Evolutionary conservation across 1,140 invertebrate species (phyloP).

Genomic region (Hylyphantes graminicola): DNA sequence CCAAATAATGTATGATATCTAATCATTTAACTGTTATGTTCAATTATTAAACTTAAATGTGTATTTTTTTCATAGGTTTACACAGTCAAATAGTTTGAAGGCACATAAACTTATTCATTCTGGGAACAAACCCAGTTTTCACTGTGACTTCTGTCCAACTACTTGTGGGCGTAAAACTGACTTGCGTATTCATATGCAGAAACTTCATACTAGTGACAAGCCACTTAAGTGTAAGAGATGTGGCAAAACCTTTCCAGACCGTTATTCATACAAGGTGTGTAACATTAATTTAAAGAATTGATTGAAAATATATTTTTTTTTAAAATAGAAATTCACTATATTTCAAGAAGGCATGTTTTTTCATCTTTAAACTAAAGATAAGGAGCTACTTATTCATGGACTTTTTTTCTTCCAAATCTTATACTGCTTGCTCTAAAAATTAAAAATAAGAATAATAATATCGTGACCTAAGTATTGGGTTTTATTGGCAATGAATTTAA

Average conservation of each 20-base stretch:
- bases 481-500: too few species aligned
- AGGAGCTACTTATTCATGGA: neutral
- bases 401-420: too few species aligned
- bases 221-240: conserved; percentile 93
- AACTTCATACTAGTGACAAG: conserved; percentile 93
- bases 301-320: neutral
- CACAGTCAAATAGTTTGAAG: conserved; percentile 95
- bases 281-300: neutral
- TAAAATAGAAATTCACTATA: neutral
- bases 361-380: neutral
- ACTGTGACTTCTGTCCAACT: conserved; percentile 94
- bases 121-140: conserved; percentile 93
- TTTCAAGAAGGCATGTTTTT: neutral
- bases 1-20: too few species aligned
- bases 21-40: too few species aligned
- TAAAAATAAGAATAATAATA: neutral
- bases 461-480: too few species aligned
- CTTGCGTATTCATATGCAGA: conserved; percentile 94
- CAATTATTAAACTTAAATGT: too few species aligned
- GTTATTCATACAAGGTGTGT: conserved; percentile 71
- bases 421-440: neutral
- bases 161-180: conserved; percentile 97
- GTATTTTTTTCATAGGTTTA: conserved; percentile 74
- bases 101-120: conserved; percentile 95
- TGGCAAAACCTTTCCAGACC: conserved; percentile 91